Evolutionary conservation across 2,113 vertebrate species (phyloP), one percentile per base, ranked within the genome.

Genomic region (Plecotus auritus): DNA sequence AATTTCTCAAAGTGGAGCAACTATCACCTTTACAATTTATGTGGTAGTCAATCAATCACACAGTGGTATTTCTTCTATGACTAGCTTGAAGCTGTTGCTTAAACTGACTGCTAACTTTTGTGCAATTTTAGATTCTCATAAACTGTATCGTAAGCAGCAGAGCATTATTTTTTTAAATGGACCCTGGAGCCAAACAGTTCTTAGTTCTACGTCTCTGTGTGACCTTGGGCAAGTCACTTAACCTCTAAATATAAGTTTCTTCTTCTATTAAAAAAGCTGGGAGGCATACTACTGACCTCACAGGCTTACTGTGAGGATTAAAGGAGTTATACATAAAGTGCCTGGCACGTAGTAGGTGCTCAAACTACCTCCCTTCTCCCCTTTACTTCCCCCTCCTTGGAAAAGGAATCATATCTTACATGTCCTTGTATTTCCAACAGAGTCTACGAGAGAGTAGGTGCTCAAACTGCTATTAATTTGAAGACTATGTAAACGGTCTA

Each of bases 381-480:
- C 83, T 80, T 96, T 94, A 91, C 26, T 93, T 96, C 90, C 97
- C 97, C 97, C 92, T 96, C 91, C 70, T 97, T 96, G 93, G 93
- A 97, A 97, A 97, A 97, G 87, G 92, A 96, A 97, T 97, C 91
- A 94, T 96, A 96, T 97, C 97, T 97, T 97, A 97, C 97, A 97
- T 97, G 96, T 97, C 93, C 97, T 97, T 97, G 97, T 95, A 97
- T 95, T 97, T 97, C 97, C 97, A 97, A 97, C 96, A 97, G 97
- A 97, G 96, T 97, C 96, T 97, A 97, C 97, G 96, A 97, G 96
- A 97, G 97, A 97, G 97, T 97, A 97, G 97, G 96, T 97, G 97
- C 96, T 97, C 96, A 97, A 97, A 97, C 96, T 97, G 97, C 96
- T 97, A 97, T 97, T 97, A 97, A 97, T 97, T 96, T 97, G 97